These are phyloP conservation scores for Henricia sp. DNA, from an alignment of 53 echinoderm and acorn worm species.

Conservation along the genomic window DNA sequence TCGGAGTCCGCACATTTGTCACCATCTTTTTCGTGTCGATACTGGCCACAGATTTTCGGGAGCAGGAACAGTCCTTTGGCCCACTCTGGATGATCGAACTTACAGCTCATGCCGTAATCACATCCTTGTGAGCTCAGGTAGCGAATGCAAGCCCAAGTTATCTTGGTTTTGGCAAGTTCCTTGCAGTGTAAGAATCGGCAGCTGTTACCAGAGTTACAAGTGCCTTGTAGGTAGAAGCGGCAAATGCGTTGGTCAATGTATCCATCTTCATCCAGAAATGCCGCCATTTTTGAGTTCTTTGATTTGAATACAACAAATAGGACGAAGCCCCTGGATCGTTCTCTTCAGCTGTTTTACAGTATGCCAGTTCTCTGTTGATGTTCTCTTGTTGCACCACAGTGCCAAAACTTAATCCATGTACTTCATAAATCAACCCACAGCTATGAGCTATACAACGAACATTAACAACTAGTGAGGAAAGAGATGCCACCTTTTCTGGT, in stretches of 20 bases:
- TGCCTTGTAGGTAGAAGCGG: slow-evolving; percentile 28
- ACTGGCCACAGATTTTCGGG: slow-evolving; percentile 33
- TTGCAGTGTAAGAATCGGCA: slow-evolving; percentile 43
- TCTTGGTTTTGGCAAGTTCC: slow-evolving; percentile 35
- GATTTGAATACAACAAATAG: too few relatives aligned
- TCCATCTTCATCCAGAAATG: slow-evolving; percentile 24
- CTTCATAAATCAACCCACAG: too few relatives aligned
- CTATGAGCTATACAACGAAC: too few relatives aligned
- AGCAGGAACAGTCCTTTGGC: slow-evolving; percentile 31
- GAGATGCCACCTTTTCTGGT: too few relatives aligned
- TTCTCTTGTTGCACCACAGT: too few relatives aligned
- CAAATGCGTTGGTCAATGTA: slow-evolving; percentile 45
- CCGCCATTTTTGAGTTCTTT: slow-evolving; percentile 52
- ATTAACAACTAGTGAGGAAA: too few relatives aligned
- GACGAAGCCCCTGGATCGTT: too few relatives aligned
- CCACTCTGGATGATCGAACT: slow-evolving; percentile 44
- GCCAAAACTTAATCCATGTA: too few relatives aligned
- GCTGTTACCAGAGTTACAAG: slow-evolving; percentile 34
- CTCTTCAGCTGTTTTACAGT: too few relatives aligned
- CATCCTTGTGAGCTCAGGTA: slow-evolving; percentile 6
- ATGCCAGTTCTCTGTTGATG: too few relatives aligned
- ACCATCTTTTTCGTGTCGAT: slow-evolving; percentile 31
- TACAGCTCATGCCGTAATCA: not conserved
- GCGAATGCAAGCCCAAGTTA: slow-evolving; percentile 31
- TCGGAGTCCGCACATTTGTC: slow-evolving; percentile 2